Evolutionary conservation across 2,797 vertebrate species (phyloP).

Genomic region (Gambusia yucatana): DNA sequence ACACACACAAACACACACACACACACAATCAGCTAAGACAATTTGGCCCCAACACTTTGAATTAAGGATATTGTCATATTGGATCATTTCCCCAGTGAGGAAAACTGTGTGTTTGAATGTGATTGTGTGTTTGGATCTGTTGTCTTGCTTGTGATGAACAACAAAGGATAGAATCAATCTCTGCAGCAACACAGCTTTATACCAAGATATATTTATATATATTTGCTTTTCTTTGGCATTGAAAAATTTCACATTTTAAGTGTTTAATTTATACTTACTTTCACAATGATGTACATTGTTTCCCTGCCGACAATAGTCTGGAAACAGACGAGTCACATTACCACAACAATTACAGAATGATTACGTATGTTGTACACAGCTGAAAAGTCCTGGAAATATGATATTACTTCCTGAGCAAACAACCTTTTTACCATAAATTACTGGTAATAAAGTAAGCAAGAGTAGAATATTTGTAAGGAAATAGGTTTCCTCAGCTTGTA

Average conservation of each 20-base stretch:
- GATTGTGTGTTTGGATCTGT: conserved; percentile 15
- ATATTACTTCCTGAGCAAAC: conserved; percentile 14
- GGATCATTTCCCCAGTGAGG: conserved; percentile 59
- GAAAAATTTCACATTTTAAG: conserved; percentile 32
- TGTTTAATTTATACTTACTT: conserved; percentile 26
- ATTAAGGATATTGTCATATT: conserved; percentile 66
- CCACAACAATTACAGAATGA: conserved; percentile 20
- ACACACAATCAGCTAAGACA: conserved; percentile 24
- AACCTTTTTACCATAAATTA: conserved; percentile 9
- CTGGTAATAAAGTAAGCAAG: conserved; percentile 9
- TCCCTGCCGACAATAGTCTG: conserved; percentile 7
- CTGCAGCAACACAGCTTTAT: conserved; percentile 20
- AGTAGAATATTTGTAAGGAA: neutral
- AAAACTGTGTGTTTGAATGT: conserved; percentile 17
- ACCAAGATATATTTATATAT: conserved; percentile 7
- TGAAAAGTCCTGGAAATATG: conserved; percentile 18
- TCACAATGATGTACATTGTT: conserved; percentile 1
- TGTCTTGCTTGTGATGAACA: conserved; percentile 24
- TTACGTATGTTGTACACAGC: conserved; percentile 19
- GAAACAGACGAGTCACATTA: conserved; percentile 6
- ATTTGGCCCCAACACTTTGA: conserved; percentile 57
- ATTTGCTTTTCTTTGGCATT: conserved; percentile 10
- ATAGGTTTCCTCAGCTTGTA: conserved; percentile 9
- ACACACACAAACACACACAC: conserved; percentile 19
- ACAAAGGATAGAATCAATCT: conserved; percentile 46